phyloP scores from a whole-genome alignment of 1,140 invertebrate species.

The Latrodectus geometricus region DNA sequence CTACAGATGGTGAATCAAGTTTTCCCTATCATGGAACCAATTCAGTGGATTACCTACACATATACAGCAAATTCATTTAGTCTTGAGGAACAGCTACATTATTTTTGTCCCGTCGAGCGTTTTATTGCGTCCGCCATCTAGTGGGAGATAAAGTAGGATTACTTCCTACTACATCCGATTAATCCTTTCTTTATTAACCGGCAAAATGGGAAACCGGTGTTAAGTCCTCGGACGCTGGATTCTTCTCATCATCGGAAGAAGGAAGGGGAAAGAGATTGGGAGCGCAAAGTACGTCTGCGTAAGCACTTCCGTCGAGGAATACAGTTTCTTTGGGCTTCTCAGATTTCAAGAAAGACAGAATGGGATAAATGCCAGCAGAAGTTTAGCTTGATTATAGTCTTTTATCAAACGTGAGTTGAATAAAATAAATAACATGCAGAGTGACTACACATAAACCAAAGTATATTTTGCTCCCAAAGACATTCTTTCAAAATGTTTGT shows the following conservation, averaged over 20 bases:
- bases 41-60: constrained; percentile 29
- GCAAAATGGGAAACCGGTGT: constrained; percentile 46
- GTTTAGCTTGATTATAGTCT: no score
- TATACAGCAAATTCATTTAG: constrained; percentile 34
- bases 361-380: no score
- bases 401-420: no score
- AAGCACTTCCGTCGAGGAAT: constrained; percentile 21
- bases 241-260: background rate
- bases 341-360: background rate
- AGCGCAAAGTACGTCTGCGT: constrained; percentile 1
- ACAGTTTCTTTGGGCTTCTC: constrained; percentile 8
- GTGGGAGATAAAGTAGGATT: constrained; percentile 30
- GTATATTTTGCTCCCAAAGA: no score
- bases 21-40: constrained; percentile 28
- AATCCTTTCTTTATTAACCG: constrained; percentile 53
- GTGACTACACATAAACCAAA: no score
- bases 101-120: background rate
- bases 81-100: background rate
- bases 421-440: no score
- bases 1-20: background rate
- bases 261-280: background rate
- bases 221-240: constrained; percentile 21
- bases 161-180: constrained; percentile 49
- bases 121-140: constrained; percentile 13
- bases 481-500: no score